phyloP scores from a whole-genome alignment of 2,797 vertebrate species.

The Sciurus carolinensis region DNA sequence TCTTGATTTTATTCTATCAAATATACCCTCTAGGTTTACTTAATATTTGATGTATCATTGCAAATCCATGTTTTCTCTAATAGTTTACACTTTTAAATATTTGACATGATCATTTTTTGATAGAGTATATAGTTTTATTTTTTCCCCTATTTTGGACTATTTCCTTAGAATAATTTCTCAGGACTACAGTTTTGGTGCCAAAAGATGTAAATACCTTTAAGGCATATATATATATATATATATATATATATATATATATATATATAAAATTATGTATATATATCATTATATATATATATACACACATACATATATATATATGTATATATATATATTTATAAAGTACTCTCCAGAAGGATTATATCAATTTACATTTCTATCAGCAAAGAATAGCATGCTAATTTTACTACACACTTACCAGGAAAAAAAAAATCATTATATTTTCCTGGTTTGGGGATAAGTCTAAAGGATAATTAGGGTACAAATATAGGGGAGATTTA shows the following conservation, averaged over 20 bases:
- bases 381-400: conserved; percentile 24
- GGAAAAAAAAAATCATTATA: background rate
- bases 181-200: conserved; percentile 24
- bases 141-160: conserved; percentile 10
- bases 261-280: too few relatives aligned
- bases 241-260: too few relatives aligned
- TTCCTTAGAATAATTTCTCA: conserved; percentile 62
- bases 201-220: conserved; percentile 33
- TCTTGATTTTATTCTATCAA: background rate
- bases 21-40: background rate
- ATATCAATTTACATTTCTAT: conserved; percentile 62
- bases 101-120: conserved; percentile 15
- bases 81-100: conserved; percentile 4
- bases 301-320: too few relatives aligned
- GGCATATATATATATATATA: background rate
- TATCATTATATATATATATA: too few relatives aligned
- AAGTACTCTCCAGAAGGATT: conserved; percentile 51
- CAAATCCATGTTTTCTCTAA: background rate
- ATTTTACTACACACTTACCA: conserved; percentile 18
- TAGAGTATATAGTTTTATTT: background rate
- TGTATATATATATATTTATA: background rate
- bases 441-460: conserved; percentile 30
- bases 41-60: conserved; percentile 8
- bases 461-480: background rate
- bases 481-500: background rate